Evolutionary conservation across 2,797 vertebrate species (phyloP), one percentile per base, ranked within the genome.

Genomic region (Bradypodion pumilum): DNA sequence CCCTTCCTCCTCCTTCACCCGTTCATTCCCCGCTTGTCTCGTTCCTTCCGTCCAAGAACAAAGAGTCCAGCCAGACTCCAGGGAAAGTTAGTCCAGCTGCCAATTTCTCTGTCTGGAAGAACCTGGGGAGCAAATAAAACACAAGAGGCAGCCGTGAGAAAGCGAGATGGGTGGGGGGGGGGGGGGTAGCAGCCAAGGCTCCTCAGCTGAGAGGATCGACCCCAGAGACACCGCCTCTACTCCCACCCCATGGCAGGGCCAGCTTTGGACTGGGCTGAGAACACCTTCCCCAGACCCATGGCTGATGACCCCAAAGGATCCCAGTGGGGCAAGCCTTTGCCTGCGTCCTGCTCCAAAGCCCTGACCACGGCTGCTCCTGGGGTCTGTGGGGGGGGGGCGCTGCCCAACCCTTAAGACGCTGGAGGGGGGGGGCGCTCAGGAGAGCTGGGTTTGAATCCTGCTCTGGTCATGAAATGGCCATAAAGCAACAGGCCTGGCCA

Each of bases 61-160:
- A 2, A 10, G 3, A 27, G 35, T 9, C 0, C 1, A 2, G 29
- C 4, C 37, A 27, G 7, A 19, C 19, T 16, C 1, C 15, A 10
- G 7, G 10, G 66, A n/a, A 21, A 7, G 6, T 15, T 21, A 0
- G 1, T 1, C 44, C 63, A 13, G 15, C 19, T 3, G 6, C 4
- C 12, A 3, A 2, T 27, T 12, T 15, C 60, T 1, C 52, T 4
- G 32, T 8, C 37, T 65, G 29, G 40, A 32, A 46, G 56, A 69
- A 7, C 25, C 80, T 81, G 68, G n/a, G n/a, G n/a, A n/a, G n/a
- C n/a, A n/a, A 4, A 81, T 32, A 0, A 13, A 27, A 73, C 19
- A 37, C 25, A n/a, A 5, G n/a, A 2, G 25, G 27, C 2, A 7
- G 3, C n/a, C n/a, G n/a, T 29, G 37, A 65, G 21, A 2, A 27